phyloP scores from a whole-genome alignment of 2,113 vertebrate species.

The Lophius piscatorius region DNA sequence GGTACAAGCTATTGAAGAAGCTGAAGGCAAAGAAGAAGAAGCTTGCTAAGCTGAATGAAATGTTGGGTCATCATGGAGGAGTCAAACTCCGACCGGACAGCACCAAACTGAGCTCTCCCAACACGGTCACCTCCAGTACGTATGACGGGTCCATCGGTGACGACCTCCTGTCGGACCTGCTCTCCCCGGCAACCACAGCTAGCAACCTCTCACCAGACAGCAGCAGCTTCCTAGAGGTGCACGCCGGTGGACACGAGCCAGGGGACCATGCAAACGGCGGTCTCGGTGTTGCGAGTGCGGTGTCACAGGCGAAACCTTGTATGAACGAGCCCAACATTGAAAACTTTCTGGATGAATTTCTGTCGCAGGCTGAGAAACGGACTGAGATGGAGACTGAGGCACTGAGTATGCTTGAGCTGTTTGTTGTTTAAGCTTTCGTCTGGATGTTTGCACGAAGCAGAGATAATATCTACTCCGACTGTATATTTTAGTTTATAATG shows the following conservation, averaged over 20 bases:
- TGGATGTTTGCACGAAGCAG: not conserved
- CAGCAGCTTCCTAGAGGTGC: constrained; percentile 83
- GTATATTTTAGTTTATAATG: no score
- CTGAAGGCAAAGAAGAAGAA: constrained; percentile 93
- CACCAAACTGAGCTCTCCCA: constrained; percentile 66
- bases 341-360: constrained; percentile 86
- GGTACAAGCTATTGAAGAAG: constrained; percentile 89
- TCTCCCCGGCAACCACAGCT: constrained; percentile 81
- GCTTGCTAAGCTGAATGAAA: constrained; percentile 83
- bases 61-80: constrained; percentile 60
- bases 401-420: constrained; percentile 84
- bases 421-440: constrained; percentile 77
- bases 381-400: constrained; percentile 77
- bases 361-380: constrained; percentile 76
- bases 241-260: constrained; percentile 53
- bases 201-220: constrained; percentile 80
- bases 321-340: constrained; percentile 60
- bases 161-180: constrained; percentile 85
- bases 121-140: constrained; percentile 65
- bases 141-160: constrained; percentile 69
- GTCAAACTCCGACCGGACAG: constrained; percentile 76
- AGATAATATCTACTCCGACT: not conserved
- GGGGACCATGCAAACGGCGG: constrained; percentile 2
- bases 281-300: rapidly evolving
- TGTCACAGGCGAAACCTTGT: not conserved